These are phyloP conservation scores for Archilochus colubris DNA, from an alignment of 2,113 vertebrate genomes.

Conservation along the genomic window DNA sequence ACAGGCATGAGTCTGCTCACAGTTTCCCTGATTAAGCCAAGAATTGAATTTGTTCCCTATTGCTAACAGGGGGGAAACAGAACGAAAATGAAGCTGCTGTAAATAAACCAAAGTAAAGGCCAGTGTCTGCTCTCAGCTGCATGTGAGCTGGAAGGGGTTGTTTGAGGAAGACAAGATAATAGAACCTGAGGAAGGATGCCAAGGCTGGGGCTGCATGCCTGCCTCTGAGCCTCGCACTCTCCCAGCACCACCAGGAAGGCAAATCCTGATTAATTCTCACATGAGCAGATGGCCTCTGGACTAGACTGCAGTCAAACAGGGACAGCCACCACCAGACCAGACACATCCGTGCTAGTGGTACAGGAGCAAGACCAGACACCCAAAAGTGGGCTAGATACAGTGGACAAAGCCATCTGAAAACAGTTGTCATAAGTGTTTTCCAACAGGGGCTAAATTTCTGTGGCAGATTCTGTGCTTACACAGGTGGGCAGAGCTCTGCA, in stretches of 20 bases:
- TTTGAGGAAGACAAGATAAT: not conserved
- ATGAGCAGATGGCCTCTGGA: not conserved
- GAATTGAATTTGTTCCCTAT: not conserved
- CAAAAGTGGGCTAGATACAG: not conserved
- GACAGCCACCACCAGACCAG: not conserved
- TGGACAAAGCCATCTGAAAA: not conserved
- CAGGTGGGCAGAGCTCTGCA: not conserved
- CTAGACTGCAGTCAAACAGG: not conserved
- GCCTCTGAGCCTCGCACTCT: fast-evolving
- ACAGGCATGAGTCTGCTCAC: not conserved
- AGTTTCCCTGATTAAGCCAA: not conserved
- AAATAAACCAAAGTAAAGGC: conserved; percentile 22
- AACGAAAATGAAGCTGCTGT: not conserved
- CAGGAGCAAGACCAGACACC: not conserved
- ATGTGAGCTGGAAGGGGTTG: not conserved
- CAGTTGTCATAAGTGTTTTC: not conserved
- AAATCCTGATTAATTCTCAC: not conserved
- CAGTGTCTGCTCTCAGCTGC: not conserved
- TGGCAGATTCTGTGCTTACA: not conserved
- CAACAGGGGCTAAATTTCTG: not conserved
- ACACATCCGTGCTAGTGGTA: not conserved
- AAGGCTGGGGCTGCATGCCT: not conserved
- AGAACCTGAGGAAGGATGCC: not conserved
- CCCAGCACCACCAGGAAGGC: not conserved
- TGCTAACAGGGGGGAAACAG: not conserved